Base-by-base conservation (phyloP, 2,888 invertebrate genomes). In the Rhopalosiphum nymphaeae region DNA sequence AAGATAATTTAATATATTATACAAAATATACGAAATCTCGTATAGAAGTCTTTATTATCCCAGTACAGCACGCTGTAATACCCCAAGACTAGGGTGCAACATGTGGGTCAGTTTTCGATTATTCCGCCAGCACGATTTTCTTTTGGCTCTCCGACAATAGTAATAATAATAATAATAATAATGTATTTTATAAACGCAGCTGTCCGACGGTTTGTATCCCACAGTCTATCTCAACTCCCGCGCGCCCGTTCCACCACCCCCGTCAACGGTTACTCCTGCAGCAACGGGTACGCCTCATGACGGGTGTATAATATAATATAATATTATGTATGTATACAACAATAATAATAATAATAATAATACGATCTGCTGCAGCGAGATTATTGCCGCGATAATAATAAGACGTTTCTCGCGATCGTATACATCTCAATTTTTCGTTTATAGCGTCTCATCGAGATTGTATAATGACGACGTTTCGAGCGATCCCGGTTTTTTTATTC, bases 341-440 rank as follows among this genome's bases (percentile, higher is more conserved):
- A 84, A 42, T 42, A 84, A 46, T 46, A 91, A 61, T 85, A 91
- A 84, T 85, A 84, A 57, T 53, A 91, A 91, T 88, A 61, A 88
- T 61, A 92, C 67, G 84, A 84, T 42, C 89, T 29, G 49, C 86
- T 29, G n/a, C 86, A 26, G 88, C 53, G 53, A 89, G 93, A 93
- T 93, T 89, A 93, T n/a, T 29, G 49, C 78, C 67, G 67, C 53
- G 89, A 78, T 93, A 89, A 92, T 93, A 91, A 91, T 92, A 93
- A 93, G 89, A 93, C 89, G 89, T 93, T 89, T 93, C 88, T 93
- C 88, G 89, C 49, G 56, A 53, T 67, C 49, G 88, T 29, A 42
- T 88, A 93, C 89, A 49, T 89, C 89, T 93, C 89, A 93, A 93
- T 89, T 92, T 87, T 92, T 67, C 87, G 87, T 92, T 89, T 89